Evolutionary conservation across 2,888 invertebrate species (phyloP).

Genomic region (Spodoptera littoralis): DNA sequence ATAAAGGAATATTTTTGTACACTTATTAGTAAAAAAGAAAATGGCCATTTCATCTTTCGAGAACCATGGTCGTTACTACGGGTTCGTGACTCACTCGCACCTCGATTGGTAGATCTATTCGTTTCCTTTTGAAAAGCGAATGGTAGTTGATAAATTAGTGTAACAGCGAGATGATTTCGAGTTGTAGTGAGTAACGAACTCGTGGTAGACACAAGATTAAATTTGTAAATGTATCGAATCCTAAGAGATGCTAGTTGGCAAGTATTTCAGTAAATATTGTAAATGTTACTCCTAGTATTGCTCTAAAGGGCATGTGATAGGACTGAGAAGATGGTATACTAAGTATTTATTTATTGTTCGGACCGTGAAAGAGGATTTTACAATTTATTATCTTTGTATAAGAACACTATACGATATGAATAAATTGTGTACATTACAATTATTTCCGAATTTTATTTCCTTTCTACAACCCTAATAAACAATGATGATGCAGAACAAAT

Average conservation of each 20-base stretch:
- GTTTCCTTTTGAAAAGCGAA: slow-evolving; percentile 32
- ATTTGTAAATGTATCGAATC: slow-evolving; percentile 67
- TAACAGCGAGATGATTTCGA: slow-evolving; percentile 12
- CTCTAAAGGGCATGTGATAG: slow-evolving; percentile 81
- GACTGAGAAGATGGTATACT: slow-evolving; percentile 77
- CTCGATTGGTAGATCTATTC: slow-evolving; percentile 31
- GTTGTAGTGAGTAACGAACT: slow-evolving; percentile 48
- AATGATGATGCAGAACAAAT: not conserved
- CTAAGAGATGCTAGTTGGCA: slow-evolving; percentile 74
- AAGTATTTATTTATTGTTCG: slow-evolving; percentile 88
- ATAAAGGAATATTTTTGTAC: slow-evolving; percentile 86
- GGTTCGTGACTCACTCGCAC: slow-evolving; percentile 41
- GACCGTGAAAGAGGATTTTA: slow-evolving; percentile 85
- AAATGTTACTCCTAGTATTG: slow-evolving; percentile 76
- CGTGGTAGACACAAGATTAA: slow-evolving; percentile 56
- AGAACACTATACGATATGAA: slow-evolving; percentile 87
- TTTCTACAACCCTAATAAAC: not conserved
- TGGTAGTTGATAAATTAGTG: slow-evolving; percentile 11
- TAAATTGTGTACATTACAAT: slow-evolving; percentile 88
- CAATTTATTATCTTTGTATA: slow-evolving; percentile 89
- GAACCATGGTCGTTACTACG: slow-evolving; percentile 62
- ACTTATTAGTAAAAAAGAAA: slow-evolving; percentile 75
- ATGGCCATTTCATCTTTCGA: slow-evolving; percentile 71
- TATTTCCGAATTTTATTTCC: slow-evolving; percentile 78
- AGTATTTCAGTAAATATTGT: slow-evolving; percentile 75